These are phyloP conservation scores for Prenolepis imparis DNA, from an alignment of 2,888 invertebrate genomes.

Conservation along the genomic window DNA sequence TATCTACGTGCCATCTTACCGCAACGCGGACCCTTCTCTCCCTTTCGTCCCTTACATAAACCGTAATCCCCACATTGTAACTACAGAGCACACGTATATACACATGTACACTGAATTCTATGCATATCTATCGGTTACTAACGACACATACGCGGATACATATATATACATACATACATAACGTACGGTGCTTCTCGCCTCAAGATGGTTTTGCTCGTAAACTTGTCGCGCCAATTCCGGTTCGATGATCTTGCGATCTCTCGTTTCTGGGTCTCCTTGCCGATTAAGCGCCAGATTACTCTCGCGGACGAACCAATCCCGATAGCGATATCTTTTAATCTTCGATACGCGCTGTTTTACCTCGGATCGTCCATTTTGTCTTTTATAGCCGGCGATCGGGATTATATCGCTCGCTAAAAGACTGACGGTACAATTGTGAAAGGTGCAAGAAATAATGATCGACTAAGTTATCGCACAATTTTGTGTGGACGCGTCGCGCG, in stretches of 20 bases:
- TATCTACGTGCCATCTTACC: slow-evolving; percentile 63
- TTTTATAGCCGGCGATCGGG: background rate
- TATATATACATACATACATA: slow-evolving; percentile 10
- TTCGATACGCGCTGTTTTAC: slow-evolving; percentile 44
- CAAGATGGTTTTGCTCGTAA: slow-evolving; percentile 64
- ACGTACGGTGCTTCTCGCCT: slow-evolving; percentile 34
- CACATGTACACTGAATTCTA: background rate
- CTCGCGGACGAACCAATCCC: slow-evolving; percentile 53
- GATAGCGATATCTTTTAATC: slow-evolving; percentile 66
- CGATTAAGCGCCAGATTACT: slow-evolving; percentile 71
- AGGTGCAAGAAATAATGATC: background rate
- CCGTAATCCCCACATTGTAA: slow-evolving; percentile 64
- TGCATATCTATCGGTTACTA: slow-evolving; percentile 22
- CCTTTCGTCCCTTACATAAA: slow-evolving; percentile 15
- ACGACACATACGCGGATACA: slow-evolving; percentile 8
- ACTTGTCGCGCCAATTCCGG: slow-evolving; percentile 61
- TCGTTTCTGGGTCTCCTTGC: slow-evolving; percentile 44
- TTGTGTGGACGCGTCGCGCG: background rate
- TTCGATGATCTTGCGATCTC: slow-evolving; percentile 52
- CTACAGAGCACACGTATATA: slow-evolving; percentile 34
- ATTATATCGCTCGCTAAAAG: slow-evolving; percentile 4
- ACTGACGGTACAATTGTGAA: background rate
- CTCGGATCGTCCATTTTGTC: background rate
- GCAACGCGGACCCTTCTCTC: background rate
- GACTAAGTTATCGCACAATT: background rate